Base-by-base conservation (phyloP, 2,113 vertebrate genomes). In the Passer domesticus region DNA sequence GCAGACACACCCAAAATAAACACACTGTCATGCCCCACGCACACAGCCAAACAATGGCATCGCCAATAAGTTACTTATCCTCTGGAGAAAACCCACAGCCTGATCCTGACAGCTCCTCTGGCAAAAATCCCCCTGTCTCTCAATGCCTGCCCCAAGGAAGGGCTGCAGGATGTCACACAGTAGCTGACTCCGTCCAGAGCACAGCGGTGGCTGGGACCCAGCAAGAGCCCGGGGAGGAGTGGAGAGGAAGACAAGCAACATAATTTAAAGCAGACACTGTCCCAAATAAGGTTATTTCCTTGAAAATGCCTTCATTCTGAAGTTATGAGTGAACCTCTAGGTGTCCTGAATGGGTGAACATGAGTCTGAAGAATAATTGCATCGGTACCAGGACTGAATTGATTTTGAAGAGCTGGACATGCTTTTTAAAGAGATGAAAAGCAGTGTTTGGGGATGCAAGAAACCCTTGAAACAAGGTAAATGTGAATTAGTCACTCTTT, bases 201-300 rank as follows among this genome's bases (percentile, higher is more conserved):
- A 28, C 93, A 69, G 64, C 31, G 49, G 94, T 85, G 96, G 78
- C 92, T 96, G 92, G 97, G 97, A 98, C 97, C 97, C 93, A 90
- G 96, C 91, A 41, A 91, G 55, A 89, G 90, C 67, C 76, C 4
- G 0, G 44, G 62, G 77, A 90, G 60, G 85, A 91, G 90, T 70
- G 64, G 28, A 16, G 92, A 81, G 87, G 84, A 91, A 93, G 85
- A 78, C 86, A 83, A 59, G 91, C 80, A 83, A 80, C 87, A 78
- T 96, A 97, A 97, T 96, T 93, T 62, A 92, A 90, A 96, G 95
- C 95, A 96, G 83, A 83, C 68, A 75, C 67, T 85, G 95, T 96
- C 96, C 96, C 96, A 95, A 60, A 91, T 94, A 87, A 87, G 95
- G 91, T 87, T 86, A 27, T 90, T 90, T 83, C 52, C 88, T 94